Evolutionary conservation across 2,113 vertebrate species (phyloP).

Genomic region (Xenopus laevis): DNA sequence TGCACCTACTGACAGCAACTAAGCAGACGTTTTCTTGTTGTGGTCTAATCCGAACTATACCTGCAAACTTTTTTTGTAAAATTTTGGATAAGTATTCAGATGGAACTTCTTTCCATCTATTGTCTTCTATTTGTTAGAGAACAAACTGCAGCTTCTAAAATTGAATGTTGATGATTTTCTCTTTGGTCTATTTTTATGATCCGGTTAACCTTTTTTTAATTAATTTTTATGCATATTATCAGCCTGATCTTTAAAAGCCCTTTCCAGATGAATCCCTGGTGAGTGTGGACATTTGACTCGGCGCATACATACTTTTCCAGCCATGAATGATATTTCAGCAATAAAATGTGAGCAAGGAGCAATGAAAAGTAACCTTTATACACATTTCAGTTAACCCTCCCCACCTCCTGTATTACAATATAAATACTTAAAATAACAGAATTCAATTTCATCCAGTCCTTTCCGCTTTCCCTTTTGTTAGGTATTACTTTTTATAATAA

Average conservation of each 20-base stretch:
- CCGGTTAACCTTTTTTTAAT: conserved; percentile 25
- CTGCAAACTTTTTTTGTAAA: too few species aligned
- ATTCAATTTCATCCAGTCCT: too few species aligned
- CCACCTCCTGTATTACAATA: background rate
- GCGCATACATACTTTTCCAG: conserved; percentile 9
- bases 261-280: conserved; percentile 35
- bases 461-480: too few species aligned
- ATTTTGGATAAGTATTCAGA: too few species aligned
- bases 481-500: too few species aligned
- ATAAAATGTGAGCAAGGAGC: background rate
- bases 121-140: conserved; percentile 23
- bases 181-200: conserved; percentile 36
- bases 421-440: background rate
- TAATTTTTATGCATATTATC: conserved; percentile 29
- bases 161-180: conserved; percentile 24
- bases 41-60: too few species aligned
- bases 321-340: conserved; percentile 11
- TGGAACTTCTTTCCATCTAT: background rate
- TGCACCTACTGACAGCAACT: too few species aligned
- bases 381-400: background rate
- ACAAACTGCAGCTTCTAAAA: conserved; percentile 7
- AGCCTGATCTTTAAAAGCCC: conserved; percentile 40
- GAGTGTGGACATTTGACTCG: conserved; percentile 38
- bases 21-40: too few species aligned
- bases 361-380: background rate